Percentiles rank a stretch among this genome's conserved stretches.
These are phyloP conservation scores for Andrena haemorrhoa DNA, from an alignment of 2,888 invertebrate species.

Conservation along the genomic window DNA sequence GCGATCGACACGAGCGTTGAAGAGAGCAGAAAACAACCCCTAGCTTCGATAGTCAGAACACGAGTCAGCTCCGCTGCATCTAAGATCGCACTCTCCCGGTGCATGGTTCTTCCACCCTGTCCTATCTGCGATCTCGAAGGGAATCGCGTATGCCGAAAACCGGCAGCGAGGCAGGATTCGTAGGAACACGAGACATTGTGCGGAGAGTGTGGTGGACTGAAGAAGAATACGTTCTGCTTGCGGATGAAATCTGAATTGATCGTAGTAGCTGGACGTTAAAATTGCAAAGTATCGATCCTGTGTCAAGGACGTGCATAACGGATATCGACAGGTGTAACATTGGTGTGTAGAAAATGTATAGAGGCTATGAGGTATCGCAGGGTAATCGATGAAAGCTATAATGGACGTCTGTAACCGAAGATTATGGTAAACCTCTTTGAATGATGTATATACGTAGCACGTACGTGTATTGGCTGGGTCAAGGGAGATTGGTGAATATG, in stretches of 20 bases:
- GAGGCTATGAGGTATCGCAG: background rate
- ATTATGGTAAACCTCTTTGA: slow-evolving; percentile 60
- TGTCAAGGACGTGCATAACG: background rate
- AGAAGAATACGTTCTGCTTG: background rate
- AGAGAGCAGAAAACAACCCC: slow-evolving; percentile 6
- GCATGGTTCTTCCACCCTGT: slow-evolving; percentile 4
- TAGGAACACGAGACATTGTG: background rate
- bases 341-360: background rate
- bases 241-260: slow-evolving; percentile 1
- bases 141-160: background rate
- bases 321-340: background rate
- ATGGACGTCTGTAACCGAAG: slow-evolving; percentile 56
- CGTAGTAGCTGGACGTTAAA: background rate
- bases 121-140: background rate
- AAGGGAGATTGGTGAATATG: slow-evolving; percentile 48
- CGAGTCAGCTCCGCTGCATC: slow-evolving; percentile 26
- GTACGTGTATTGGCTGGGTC: slow-evolving; percentile 26
- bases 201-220: background rate
- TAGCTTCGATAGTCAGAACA: slow-evolving; percentile 42
- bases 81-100: background rate
- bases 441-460: slow-evolving; percentile 28
- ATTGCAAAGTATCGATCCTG: slow-evolving; percentile 3
- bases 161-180: too few species aligned
- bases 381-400: slow-evolving; percentile 54
- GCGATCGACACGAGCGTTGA: slow-evolving; percentile 3